These are phyloP conservation scores for Dromas ardeola DNA, from an alignment of 2,113 vertebrate genomes.

Conservation along the genomic window DNA sequence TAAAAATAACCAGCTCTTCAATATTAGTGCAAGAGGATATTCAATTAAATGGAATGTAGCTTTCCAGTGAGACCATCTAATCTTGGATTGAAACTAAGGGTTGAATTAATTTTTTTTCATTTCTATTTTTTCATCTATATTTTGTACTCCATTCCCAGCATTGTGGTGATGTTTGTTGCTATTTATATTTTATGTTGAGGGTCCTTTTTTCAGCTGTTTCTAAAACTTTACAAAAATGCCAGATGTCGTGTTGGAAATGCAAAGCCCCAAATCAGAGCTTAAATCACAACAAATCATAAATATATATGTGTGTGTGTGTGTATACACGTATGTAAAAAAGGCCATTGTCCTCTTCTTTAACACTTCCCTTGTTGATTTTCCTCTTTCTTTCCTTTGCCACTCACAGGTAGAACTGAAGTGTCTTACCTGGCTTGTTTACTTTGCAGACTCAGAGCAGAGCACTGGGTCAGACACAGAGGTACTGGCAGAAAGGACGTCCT, in stretches of 20 bases:
- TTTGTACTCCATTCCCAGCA: background rate
- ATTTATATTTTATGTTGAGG: constrained; percentile 29
- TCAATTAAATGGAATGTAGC: background rate
- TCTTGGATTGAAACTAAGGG: background rate
- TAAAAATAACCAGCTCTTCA: constrained; percentile 15
- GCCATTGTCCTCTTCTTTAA: background rate
- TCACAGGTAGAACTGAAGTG: background rate
- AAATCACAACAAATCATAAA: constrained; percentile 53
- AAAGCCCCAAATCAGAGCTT: constrained; percentile 26
- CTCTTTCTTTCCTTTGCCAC: background rate
- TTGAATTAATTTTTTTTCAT: background rate
- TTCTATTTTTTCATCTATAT: background rate
- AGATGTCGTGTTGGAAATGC: constrained; percentile 51
- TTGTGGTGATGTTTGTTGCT: background rate
- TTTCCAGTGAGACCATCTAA: background rate
- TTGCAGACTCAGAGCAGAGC: constrained; percentile 94
- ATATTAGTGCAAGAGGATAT: background rate
- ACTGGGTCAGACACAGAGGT: constrained; percentile 93
- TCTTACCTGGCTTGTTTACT: constrained; percentile 27
- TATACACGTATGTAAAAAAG: background rate
- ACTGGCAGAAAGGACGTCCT: constrained; percentile 90
- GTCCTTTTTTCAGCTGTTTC: constrained; percentile 42
- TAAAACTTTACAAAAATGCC: constrained; percentile 56
- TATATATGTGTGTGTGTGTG: background rate
- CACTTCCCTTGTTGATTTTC: background rate